These are phyloP conservation scores for Melinaea menophilus DNA, from an alignment of 2,888 invertebrate genomes.

Conservation along the genomic window DNA sequence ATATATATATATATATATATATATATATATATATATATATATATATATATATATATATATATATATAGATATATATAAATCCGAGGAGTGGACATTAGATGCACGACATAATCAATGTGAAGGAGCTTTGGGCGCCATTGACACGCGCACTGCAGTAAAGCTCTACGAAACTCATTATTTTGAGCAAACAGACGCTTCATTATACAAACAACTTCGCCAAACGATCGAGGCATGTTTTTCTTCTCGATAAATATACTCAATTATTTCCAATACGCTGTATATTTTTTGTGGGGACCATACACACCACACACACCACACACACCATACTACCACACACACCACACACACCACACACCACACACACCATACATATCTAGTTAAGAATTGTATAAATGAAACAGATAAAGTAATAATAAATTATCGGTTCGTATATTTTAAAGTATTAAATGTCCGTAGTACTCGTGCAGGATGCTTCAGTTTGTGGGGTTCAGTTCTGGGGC, in stretches of 20 bases:
- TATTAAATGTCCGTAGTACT: neutral
- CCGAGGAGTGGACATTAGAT: constrained; percentile 21
- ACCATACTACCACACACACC: no score
- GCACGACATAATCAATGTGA: constrained; percentile 27
- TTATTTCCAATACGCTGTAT: constrained; percentile 18
- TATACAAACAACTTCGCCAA: constrained; percentile 28
- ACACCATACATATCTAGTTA: neutral
- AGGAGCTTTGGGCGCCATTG: constrained; percentile 20
- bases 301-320: neutral
- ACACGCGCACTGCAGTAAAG: constrained; percentile 17
- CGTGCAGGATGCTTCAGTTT: constrained; percentile 36
- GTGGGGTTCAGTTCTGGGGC: constrained; percentile 43
- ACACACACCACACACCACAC: no score
- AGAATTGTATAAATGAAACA: neutral
- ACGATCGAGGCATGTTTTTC: constrained; percentile 21
- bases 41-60: constrained; percentile 31
- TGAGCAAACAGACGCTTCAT: constrained; percentile 20
- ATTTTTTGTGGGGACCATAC: neutral
- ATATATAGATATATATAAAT: constrained; percentile 5
- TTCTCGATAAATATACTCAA: constrained; percentile 23
- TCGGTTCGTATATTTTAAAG: neutral
- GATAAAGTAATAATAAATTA: neutral
- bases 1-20: constrained; percentile 24
- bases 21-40: constrained; percentile 27
- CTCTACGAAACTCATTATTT: constrained; percentile 20